Percentiles rank a stretch among this genome's conserved stretches.
phyloP scores from a whole-genome alignment of 2,113 vertebrate genomes.

The Syngnathus floridae region DNA sequence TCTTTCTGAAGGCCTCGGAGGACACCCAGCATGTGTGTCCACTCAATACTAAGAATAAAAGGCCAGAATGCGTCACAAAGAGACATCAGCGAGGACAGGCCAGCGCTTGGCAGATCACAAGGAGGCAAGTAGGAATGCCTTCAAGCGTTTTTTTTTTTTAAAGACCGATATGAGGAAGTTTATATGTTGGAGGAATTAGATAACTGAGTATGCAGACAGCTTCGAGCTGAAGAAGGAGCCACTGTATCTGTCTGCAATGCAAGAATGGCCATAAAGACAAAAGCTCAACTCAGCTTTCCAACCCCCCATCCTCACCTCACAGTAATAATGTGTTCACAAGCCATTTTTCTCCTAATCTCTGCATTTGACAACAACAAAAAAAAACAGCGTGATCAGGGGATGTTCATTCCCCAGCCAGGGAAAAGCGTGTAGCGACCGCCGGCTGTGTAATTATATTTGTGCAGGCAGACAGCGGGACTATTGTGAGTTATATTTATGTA shows the following conservation, averaged over 20 bases:
- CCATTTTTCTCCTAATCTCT: slow-evolving; percentile 13
- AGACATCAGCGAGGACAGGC: slow-evolving; percentile 6
- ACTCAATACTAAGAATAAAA: slow-evolving; percentile 43
- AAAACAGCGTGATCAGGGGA: slow-evolving; percentile 24
- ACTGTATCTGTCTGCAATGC: slow-evolving; percentile 26
- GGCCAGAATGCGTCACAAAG: slow-evolving; percentile 28
- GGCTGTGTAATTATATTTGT: slow-evolving; percentile 34
- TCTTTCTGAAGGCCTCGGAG: slow-evolving; percentile 38
- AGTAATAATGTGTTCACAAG: slow-evolving; percentile 19
- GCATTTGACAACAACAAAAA: slow-evolving; percentile 12
- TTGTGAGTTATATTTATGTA: slow-evolving; percentile 38
- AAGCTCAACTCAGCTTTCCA: slow-evolving; percentile 44
- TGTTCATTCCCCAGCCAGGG: slow-evolving; percentile 23
- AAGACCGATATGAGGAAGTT: slow-evolving; percentile 17
- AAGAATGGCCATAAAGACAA: slow-evolving; percentile 52
- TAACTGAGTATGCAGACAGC: slow-evolving; percentile 38
- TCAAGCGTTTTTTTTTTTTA: not conserved
- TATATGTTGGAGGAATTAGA: slow-evolving; percentile 18
- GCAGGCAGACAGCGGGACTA: slow-evolving; percentile 26
- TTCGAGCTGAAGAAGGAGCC: slow-evolving; percentile 27
- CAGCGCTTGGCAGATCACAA: slow-evolving; percentile 1
- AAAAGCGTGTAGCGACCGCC: not conserved
- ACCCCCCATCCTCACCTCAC: slow-evolving; percentile 29
- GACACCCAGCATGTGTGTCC: slow-evolving; percentile 43
- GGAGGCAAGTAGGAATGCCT: slow-evolving; percentile 10